A percentile compares a stretch with the other conserved stretches of the same genome.
phyloP scores from a whole-genome alignment of 2,888 invertebrate species.

The Lochmaea capreae region DNA sequence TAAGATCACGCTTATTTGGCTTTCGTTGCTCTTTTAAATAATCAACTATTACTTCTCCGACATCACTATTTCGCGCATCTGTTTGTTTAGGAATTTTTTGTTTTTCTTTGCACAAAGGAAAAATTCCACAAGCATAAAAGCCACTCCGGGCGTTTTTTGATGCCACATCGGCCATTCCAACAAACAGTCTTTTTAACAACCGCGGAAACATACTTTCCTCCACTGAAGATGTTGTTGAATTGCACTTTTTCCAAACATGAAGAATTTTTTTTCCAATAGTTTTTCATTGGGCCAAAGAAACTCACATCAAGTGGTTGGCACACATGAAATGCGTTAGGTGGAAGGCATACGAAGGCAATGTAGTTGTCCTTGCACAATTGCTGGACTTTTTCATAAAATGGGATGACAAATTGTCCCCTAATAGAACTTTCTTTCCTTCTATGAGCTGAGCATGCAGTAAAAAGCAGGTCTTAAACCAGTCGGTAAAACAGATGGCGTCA shows the following conservation, averaged over 20 bases:
- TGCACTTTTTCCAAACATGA: conserved; percentile 6
- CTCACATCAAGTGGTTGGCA: conserved; percentile 17
- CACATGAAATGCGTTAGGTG: conserved; percentile 7
- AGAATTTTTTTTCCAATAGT: conserved; percentile 2
- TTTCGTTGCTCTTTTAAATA: background rate
- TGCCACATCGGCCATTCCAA: background rate
- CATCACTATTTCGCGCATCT: background rate
- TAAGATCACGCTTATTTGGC: background rate
- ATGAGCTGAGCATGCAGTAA: background rate
- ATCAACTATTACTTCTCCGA: background rate
- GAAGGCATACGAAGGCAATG: conserved; percentile 11
- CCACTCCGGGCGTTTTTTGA: conserved; percentile 1
- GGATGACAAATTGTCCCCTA: background rate
- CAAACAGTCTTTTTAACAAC: conserved; percentile 7
- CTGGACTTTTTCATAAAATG: conserved; percentile 1
- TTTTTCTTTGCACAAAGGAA: conserved; percentile 3
- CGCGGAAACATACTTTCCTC: conserved; percentile 1
- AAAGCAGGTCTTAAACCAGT: conserved; percentile 6
- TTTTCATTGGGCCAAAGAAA: conserved; percentile 17
- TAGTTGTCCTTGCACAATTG: conserved; percentile 9
- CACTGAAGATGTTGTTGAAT: conserved; percentile 5
- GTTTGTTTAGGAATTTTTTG: background rate
- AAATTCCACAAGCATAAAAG: conserved; percentile 5
- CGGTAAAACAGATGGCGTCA: conserved; percentile 10
- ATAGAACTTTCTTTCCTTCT: background rate